Percentiles rank a stretch among this genome's conserved stretches.
These are phyloP conservation scores for Champsocephalus esox DNA, from an alignment of 2,797 vertebrate species.

Conservation along the genomic window DNA sequence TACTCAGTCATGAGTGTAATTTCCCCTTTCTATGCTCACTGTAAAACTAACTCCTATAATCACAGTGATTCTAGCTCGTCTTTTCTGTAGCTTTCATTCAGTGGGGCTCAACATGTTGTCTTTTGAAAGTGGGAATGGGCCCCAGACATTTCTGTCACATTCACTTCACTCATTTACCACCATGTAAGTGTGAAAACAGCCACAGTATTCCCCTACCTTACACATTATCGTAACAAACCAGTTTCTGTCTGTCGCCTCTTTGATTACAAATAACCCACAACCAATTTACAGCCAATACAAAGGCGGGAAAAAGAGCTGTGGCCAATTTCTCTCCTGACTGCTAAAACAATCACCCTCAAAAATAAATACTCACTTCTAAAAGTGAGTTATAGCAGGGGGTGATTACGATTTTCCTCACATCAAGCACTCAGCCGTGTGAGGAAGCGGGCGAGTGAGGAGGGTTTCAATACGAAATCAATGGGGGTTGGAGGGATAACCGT, in stretches of 20 bases:
- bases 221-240: constrained; percentile 45
- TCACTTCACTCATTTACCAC: constrained; percentile 48
- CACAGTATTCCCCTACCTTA: constrained; percentile 31
- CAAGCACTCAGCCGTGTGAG: constrained; percentile 43
- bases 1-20: neutral
- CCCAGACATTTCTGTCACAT: constrained; percentile 31
- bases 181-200: constrained; percentile 44
- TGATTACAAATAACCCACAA: constrained; percentile 31
- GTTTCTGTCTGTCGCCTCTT: constrained; percentile 43
- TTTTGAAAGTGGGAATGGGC: constrained; percentile 3
- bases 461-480: constrained; percentile 75
- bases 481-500: constrained; percentile 73
- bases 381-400: constrained; percentile 46
- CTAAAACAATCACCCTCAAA: constrained; percentile 47
- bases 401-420: constrained; percentile 77
- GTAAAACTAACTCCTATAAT: constrained; percentile 9
- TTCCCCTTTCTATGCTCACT: constrained; percentile 2
- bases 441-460: constrained; percentile 63
- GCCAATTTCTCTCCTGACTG: constrained; percentile 36
- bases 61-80: constrained; percentile 12
- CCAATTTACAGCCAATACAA: constrained; percentile 34
- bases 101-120: constrained; percentile 3
- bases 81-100: constrained; percentile 8
- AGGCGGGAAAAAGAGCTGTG: constrained; percentile 15
- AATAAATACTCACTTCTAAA: constrained; percentile 61